Evolutionary conservation across 2,797 vertebrate genomes (phyloP), one percentile per base, ranked within the genome.

Genomic region (Crocidura indochinensis): DNA sequence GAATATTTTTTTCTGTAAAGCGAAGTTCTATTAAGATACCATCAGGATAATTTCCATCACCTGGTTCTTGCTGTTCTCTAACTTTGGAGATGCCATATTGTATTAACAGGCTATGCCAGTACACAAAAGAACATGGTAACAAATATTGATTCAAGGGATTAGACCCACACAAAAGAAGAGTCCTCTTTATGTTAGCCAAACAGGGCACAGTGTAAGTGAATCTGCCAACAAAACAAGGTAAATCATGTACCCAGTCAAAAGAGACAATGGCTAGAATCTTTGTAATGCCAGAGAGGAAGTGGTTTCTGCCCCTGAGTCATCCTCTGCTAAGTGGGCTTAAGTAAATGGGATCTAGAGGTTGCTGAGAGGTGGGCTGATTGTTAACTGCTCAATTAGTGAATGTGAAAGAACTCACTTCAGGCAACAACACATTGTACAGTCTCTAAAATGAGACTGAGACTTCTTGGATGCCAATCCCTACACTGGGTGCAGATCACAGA

Each of bases 241-340:
- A 96, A 95, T 95, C 94, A 90, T 95, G 72, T 93, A 82, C 90
- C 76, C 91, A 90, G 91, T 94, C 94, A 96, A 92, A 82, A 91
- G 7, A 83, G 60, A 96, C 91, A 96, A 91, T 90, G 47, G 27
- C 27, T 20, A 17, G 4, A 74, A 68, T 31, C 69, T 87, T 86
- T 53, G 73, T 86, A 15, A 20, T 78, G 60, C 90, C 78, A 87
- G 73, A 85, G 17, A 91, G 93, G 92, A 96, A 95, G 88, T 80
- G 1, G 53, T 86, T 90, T 81, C 88, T 4, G 2, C 83, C 76
- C n/a, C 53, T 26, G 65, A 72, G 75, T 88, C 94, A 84, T 53
- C 65, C 31, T 44, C 71, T 88, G 22, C 67, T 95, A 81, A 91
- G 76, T 78, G 68, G 80, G 84, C 60, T 89, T 90, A 47, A 90